Evolutionary conservation across 2,888 invertebrate species (phyloP).

Genomic region (Drosophila meridionalis): DNA sequence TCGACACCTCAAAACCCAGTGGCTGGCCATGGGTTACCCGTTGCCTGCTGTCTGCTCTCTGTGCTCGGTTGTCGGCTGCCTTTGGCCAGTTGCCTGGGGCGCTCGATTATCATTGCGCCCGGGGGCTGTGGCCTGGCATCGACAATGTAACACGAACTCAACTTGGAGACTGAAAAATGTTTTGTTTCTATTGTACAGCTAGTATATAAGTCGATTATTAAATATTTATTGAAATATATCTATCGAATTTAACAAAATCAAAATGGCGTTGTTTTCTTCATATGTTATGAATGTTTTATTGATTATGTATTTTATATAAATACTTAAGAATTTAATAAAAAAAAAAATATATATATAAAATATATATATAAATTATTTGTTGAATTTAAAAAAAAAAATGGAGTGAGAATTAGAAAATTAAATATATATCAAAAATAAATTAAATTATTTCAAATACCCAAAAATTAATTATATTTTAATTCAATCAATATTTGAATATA

Average conservation of each 20-base stretch:
- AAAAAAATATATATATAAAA: not conserved
- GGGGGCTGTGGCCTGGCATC: constrained; percentile 49
- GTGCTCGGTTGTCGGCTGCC: constrained; percentile 6
- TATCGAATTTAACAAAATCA: constrained; percentile 16
- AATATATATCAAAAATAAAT: not conserved
- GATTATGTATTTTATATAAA: not conserved
- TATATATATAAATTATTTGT: not conserved
- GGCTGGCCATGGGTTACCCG: constrained; percentile 78
- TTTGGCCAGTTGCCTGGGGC: constrained; percentile 36
- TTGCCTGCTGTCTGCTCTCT: constrained; percentile 16
- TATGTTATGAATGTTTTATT: not conserved
- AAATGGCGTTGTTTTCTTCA: not conserved
- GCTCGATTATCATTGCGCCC: constrained; percentile 63
- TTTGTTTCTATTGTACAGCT: constrained; percentile 38
- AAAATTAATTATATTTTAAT: no score
- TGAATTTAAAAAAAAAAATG: not conserved
- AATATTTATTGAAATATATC: constrained; percentile 48
- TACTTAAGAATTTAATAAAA: not conserved
- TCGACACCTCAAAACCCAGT: constrained; percentile 59
- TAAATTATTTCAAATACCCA: no score
- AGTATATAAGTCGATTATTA: constrained; percentile 19
- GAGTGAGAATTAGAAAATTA: no score
- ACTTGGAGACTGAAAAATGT: constrained; percentile 53
- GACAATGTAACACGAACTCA: constrained; percentile 29
- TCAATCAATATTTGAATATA: no score